Percentiles rank a stretch among this genome's conserved stretches.
These are phyloP conservation scores for Dolichomitus sp. DNA, from an alignment of 2,888 invertebrate species.

Conservation along the genomic window DNA sequence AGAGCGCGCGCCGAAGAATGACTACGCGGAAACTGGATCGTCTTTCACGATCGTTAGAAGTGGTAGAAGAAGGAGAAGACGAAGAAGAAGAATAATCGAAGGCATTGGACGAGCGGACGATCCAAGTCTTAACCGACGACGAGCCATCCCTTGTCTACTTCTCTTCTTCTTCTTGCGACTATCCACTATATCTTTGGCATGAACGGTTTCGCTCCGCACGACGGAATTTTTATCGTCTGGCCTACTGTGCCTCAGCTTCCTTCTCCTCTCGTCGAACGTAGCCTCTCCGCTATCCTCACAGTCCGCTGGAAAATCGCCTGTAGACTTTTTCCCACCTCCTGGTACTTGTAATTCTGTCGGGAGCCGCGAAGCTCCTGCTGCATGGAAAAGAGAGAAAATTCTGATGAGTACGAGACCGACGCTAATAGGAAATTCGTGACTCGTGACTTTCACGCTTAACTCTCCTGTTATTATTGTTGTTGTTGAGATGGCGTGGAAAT, in stretches of 20 bases:
- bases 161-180: conserved; percentile 35
- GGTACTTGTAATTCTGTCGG: conserved; percentile 45
- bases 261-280: background rate
- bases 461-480: conserved; percentile 17
- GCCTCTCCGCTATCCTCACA: conserved; percentile 14
- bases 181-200: conserved; percentile 39
- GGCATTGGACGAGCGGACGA: conserved; percentile 33
- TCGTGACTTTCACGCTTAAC: conserved; percentile 55
- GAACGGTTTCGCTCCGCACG: conserved; percentile 61
- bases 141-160: conserved; percentile 44
- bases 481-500: conserved; percentile 51
- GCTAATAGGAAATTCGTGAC: conserved; percentile 66
- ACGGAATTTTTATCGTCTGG: conserved; percentile 57
- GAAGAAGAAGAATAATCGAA: conserved; percentile 54
- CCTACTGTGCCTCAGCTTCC: conserved; percentile 23
- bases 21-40: conserved; percentile 64
- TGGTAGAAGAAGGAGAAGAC: conserved; percentile 24
- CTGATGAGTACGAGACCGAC: conserved; percentile 48
- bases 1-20: conserved; percentile 56
- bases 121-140: conserved; percentile 39
- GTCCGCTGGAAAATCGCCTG: conserved; percentile 31
- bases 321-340: conserved; percentile 7
- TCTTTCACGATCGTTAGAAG: conserved; percentile 65
- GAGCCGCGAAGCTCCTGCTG: background rate
- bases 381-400: conserved; percentile 31